These are phyloP conservation scores for Equus przewalskii DNA, from an alignment of 2,113 vertebrate species.

Conservation along the genomic window DNA sequence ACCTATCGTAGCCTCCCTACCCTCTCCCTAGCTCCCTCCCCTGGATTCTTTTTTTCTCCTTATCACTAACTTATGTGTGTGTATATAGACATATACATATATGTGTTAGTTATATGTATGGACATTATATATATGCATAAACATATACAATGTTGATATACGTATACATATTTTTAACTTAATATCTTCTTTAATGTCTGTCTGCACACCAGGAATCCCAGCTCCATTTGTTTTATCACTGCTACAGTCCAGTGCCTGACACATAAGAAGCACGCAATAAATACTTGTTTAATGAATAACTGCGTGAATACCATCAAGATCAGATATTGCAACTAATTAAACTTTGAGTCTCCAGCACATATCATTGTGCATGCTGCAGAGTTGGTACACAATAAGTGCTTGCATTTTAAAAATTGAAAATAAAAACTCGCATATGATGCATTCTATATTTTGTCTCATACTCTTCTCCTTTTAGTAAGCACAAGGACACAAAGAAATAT, in stretches of 20 bases:
- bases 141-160: not conserved
- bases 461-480: not conserved
- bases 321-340: not conserved
- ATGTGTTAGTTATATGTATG: not conserved
- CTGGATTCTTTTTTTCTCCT: not conserved
- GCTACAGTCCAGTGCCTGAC: not conserved
- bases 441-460: not conserved
- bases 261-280: not conserved
- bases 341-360: not conserved
- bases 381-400: not conserved
- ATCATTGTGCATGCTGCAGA: not conserved
- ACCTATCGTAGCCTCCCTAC: not conserved
- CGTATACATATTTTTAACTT: not conserved
- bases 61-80: not conserved
- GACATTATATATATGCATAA: not conserved
- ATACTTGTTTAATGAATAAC: constrained; percentile 42
- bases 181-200: not conserved
- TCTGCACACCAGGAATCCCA: not conserved
- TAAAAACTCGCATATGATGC: not conserved
- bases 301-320: constrained; percentile 1
- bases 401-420: not conserved
- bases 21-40: not conserved
- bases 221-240: not conserved
- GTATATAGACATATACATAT: not conserved
- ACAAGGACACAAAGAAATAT: not conserved